phyloP scores from a whole-genome alignment of 2,113 vertebrate species.

The Rissa tridactyla region DNA sequence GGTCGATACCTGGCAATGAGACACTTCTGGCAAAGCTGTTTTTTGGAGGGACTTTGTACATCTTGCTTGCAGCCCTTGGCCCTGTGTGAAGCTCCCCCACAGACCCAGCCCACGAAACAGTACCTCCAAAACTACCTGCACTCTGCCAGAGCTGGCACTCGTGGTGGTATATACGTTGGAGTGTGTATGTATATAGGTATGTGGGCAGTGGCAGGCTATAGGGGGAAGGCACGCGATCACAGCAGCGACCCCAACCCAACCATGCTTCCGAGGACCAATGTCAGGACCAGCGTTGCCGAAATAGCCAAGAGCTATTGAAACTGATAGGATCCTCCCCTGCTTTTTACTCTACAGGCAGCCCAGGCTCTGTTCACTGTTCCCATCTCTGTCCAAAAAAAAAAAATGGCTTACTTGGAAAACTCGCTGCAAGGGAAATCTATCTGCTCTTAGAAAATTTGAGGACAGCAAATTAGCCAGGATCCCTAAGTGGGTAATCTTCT shows the following conservation, averaged over 20 bases:
- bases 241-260: neutral
- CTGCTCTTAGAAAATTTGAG: neutral
- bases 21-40: neutral
- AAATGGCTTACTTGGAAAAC: neutral
- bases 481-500: neutral
- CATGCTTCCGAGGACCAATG: neutral
- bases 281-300: neutral
- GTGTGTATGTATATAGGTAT: neutral
- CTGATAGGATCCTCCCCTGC: neutral
- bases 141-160: neutral
- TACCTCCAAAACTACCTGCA: neutral
- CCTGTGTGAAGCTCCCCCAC: neutral
- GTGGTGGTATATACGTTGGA: accelerated
- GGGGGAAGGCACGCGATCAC: accelerated
- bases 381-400: neutral
- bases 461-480: neutral
- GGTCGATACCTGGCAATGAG: neutral
- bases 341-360: neutral
- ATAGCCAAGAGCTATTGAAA: neutral
- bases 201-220: neutral
- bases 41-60: neutral
- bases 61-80: neutral
- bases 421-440: neutral
- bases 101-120: neutral
- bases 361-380: neutral